Evolutionary conservation across 2,113 vertebrate genomes (phyloP).

Genomic region (Perccottus glenii): DNA sequence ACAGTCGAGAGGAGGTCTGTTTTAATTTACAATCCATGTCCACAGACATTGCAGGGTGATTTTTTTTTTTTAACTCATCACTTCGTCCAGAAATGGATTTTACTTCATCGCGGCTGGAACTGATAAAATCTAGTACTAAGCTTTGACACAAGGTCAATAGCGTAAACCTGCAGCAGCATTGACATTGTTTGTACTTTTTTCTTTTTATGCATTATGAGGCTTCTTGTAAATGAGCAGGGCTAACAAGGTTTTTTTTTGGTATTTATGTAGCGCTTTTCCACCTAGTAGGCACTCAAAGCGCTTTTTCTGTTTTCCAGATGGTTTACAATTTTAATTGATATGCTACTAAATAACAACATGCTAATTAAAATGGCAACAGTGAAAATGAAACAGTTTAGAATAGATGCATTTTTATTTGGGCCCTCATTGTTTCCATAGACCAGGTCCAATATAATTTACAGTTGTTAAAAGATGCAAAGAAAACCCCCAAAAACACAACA

Average conservation of each 20-base stretch:
- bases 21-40: conserved; percentile 33
- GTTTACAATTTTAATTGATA: no score
- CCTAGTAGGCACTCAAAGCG: no score
- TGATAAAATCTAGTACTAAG: neutral
- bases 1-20: conserved; percentile 28
- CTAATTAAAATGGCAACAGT: no score
- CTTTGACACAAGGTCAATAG: neutral
- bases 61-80: conserved; percentile 1
- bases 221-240: neutral
- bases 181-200: neutral
- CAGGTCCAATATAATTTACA: no score
- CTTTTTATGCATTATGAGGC: neutral
- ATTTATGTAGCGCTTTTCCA: no score
- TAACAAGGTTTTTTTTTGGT: neutral
- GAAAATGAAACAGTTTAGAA: no score
- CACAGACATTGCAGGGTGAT: neutral
- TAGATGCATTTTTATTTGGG: no score
- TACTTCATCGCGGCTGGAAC: neutral
- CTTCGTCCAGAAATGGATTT: neutral
- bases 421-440: no score
- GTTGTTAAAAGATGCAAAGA: no score
- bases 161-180: neutral
- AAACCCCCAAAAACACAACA: no score
- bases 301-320: no score
- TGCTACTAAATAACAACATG: no score